Evolutionary conservation across 2,888 invertebrate genomes (phyloP), one percentile per base, ranked within the genome.

Genomic region (Oeneis ivallda): DNA sequence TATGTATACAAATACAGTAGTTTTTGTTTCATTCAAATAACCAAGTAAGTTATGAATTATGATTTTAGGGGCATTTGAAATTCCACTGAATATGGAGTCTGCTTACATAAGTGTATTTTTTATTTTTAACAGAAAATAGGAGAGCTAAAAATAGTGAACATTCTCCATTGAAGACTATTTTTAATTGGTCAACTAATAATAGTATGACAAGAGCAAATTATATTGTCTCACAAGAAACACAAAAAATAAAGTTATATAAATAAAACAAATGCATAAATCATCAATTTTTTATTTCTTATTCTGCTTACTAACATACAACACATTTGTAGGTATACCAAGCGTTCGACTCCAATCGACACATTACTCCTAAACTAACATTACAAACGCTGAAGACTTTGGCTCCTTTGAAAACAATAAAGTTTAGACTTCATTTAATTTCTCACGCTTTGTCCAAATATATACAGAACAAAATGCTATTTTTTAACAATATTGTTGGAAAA

Each of bases 371-470:
- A 76, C 81, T 79, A 83, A 76, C 72, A 78, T 81, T 86, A 84
- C 75, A 76, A 79, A 80, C 82, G 80, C 84, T 86, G 89, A 91
- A 91, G 88, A 86, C 89, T 90, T 89, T 88, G 89, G 89, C 89
- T 90, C 84, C 88, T 81, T 73, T 76, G 72, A 82, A 75, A 84
- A 84, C 71, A 72, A 72, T 72, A 72, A 70, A 76, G 75, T 71
- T 76, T 77, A 79, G 41, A 79, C 75, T 83, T 79, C 79, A 81
- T 80, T 75, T 72, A 75, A 76, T 75, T 74, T 66, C 61, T 65
- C 65, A 71, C 65, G 50, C 68, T 54, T 50, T 69, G 64, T 68
- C 66, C 68, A 65, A 65, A 70, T 39, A 19, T 39, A 19, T 58
- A 63, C 17, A 68, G 66, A 65, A 70, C 58, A 70, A 70, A 68